Evolutionary conservation across 2,888 invertebrate genomes (phyloP).

Genomic region (Stegophylla sp.): DNA sequence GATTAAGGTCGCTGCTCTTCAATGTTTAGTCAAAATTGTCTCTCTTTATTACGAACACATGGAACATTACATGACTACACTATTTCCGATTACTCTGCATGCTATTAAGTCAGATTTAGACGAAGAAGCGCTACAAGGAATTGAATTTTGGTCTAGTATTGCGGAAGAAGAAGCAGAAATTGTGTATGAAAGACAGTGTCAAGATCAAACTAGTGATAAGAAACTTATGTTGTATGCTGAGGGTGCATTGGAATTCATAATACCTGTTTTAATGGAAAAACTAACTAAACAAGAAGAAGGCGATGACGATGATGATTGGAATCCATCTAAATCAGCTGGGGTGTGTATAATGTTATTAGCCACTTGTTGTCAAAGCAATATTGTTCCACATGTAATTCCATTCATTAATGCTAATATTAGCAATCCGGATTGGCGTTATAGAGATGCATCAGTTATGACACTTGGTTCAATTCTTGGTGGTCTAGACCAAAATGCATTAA

Average conservation of each 20-base stretch:
- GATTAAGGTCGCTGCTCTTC: constrained; percentile 94
- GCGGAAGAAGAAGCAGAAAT: constrained; percentile 97
- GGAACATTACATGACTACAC: constrained; percentile 98
- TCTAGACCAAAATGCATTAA: constrained; percentile 80
- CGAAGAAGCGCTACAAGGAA: constrained; percentile 95
- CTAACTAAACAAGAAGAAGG: constrained; percentile 95
- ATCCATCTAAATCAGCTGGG: constrained; percentile 98
- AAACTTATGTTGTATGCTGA: constrained; percentile 97
- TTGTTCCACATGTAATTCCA: constrained; percentile 93
- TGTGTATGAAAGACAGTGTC: constrained; percentile 83
- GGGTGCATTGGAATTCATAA: constrained; percentile 92
- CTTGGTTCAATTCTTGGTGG: constrained; percentile 91
- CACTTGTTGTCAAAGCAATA: constrained; percentile 95
- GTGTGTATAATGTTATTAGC: constrained; percentile 98
- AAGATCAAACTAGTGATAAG: constrained; percentile 65
- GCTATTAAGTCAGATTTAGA: constrained; percentile 98
- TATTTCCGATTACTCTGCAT: constrained; percentile 97
- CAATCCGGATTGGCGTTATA: constrained; percentile 86
- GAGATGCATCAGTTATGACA: constrained; percentile 98
- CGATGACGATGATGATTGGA: constrained; percentile 99
- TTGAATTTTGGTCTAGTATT: constrained; percentile 99
- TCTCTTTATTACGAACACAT: constrained; percentile 98
- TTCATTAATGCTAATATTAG: constrained; percentile 96
- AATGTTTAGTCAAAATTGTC: constrained; percentile 98
- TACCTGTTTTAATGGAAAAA: constrained; percentile 91